Conservation (phyloP, 2,113 vertebrate species). For the Amazona vittata region DNA sequence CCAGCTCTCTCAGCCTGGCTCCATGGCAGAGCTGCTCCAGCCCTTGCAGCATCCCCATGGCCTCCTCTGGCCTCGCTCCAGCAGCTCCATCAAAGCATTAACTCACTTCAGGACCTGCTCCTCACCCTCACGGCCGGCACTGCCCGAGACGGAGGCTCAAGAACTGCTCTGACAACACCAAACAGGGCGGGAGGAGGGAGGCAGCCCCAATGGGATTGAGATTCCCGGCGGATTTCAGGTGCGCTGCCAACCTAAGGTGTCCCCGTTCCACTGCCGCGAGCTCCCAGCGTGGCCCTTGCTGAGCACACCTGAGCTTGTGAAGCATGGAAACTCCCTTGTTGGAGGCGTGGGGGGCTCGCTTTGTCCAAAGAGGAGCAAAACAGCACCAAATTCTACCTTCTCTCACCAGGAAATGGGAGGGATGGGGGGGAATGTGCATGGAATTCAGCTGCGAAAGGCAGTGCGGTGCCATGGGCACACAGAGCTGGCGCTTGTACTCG, state of each 20-base stretch:
- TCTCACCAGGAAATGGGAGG: neutral
- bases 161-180: neutral
- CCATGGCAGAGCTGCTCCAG: no score
- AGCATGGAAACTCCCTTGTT: rapidly evolving
- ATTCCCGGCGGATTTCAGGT: neutral
- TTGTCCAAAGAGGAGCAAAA: no score
- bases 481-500: neutral
- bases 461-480: rapidly evolving
- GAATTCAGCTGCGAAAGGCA: neutral
- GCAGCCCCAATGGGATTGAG: neutral
- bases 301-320: no score
- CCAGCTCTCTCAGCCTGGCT: no score
- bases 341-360: neutral
- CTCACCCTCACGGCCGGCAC: no score
- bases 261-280: rapidly evolving
- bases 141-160: no score
- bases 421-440: rapidly evolving
- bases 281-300: rapidly evolving
- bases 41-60: neutral
- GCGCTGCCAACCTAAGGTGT: neutral
- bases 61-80: neutral
- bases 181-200: neutral
- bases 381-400: neutral
- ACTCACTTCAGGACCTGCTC: neutral
- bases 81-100: neutral